Base-by-base conservation (phyloP, 2,797 vertebrate genomes). In the Sarcoramphus papa region DNA sequence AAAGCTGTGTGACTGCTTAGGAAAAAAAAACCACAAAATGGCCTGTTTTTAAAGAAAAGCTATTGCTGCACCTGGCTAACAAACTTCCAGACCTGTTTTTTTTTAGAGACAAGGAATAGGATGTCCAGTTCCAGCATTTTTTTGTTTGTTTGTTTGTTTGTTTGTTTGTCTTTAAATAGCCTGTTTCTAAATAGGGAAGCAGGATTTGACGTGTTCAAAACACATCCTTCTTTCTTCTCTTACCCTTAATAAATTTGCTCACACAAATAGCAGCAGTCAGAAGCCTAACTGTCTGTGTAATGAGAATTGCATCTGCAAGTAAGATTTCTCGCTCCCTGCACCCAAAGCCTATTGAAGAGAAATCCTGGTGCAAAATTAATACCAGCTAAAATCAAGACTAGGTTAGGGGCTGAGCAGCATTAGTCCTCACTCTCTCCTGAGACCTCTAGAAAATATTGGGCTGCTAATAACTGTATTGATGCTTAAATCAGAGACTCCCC, bases 161-260 rank as follows among this genome's bases (percentile, higher is more conserved):
- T 67, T 87, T 76, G 48, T 53, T 94, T 74, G 43, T 40, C 87
- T 95, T 60, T 56, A 96, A 94, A 94, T 83, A 93, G n/a, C 57
- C 50, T 81, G 76, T 62, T 92, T 95, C 81, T 95, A 95, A 96
- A 88, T 65, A 92, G 9, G 47, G 78, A 75, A 85, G n/a, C 47
- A 40, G 64, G 81, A 59, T 78, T 65, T 92, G 81, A 80, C 12
- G 2, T 60, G 18, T 80, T 73, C 91, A 92, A 86, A 94, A 96
- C 79, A 86, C 33, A 86, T 65, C 80, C 70, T 86, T 67, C 83
- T 93, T 92, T 90, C 78, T 94, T 85, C 92, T 63, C 91, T 63
- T 91, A 83, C 78, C 86, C 80, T 76, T 91, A 91, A 92, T 90
- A 92, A 94, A 92, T 95, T 80, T 84, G 50, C 90, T 95, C 84